These are phyloP conservation scores for Hippasteria phrygiana DNA, from an alignment of 53 echinoderm and acorn worm genomes.

Conservation along the genomic window DNA sequence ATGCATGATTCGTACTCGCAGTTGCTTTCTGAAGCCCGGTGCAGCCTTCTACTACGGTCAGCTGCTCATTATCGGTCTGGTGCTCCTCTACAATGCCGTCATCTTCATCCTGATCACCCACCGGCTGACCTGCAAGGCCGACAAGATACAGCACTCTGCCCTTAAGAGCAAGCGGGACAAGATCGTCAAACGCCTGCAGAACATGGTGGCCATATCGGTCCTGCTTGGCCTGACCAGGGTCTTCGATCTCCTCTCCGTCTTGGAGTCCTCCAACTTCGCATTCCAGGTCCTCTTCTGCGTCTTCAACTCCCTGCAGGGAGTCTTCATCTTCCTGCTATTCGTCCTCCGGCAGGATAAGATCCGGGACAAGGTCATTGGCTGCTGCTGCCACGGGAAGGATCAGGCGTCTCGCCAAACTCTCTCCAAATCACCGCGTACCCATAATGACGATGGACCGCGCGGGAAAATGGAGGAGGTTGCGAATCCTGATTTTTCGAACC, in stretches of 20 bases:
- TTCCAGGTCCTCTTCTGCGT: constrained; percentile 77
- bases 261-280: constrained; percentile 61
- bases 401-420: too few relatives aligned
- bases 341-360: constrained; percentile 63
- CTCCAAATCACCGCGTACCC: too few relatives aligned
- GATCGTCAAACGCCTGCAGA: too few relatives aligned
- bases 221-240: constrained; percentile 79
- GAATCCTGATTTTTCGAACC: too few relatives aligned
- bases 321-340: constrained; percentile 79
- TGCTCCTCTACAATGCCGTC: neutral
- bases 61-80: constrained; percentile 6
- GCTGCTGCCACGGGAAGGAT: too few relatives aligned
- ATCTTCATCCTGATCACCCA: constrained; percentile 8
- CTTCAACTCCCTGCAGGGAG: constrained; percentile 81
- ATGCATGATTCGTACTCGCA: neutral
- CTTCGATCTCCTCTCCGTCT: constrained; percentile 74
- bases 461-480: too few relatives aligned
- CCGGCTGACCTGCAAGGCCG: constrained; percentile 1
- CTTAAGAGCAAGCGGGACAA: too few relatives aligned
- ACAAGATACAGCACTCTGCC: neutral
- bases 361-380: too few relatives aligned
- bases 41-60: constrained; percentile 19
- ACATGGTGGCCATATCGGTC: too few relatives aligned
- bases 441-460: too few relatives aligned
- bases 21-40: constrained; percentile 27